Conservation (phyloP, 2,888 invertebrate species). For the Tetanocera ferruginea region DNA sequence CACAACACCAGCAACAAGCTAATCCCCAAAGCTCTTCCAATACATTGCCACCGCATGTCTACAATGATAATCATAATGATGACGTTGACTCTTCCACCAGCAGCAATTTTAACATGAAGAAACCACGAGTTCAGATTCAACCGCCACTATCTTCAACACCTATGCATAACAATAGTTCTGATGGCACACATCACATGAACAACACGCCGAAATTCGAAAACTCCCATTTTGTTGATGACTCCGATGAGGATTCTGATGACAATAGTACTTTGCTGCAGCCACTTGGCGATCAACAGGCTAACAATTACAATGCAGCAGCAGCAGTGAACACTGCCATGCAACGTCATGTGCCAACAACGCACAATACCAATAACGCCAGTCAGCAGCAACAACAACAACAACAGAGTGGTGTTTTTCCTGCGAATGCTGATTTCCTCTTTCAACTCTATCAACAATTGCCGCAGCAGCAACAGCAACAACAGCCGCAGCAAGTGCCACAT, state of each 20-base stretch:
- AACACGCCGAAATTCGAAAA: conserved; percentile 39
- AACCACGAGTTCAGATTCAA: conserved; percentile 60
- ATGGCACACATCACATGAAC: conserved; percentile 38
- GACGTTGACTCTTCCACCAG: conserved; percentile 60
- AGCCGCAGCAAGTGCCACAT: conserved; percentile 50
- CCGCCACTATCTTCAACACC: conserved; percentile 31
- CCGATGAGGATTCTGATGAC: conserved; percentile 65
- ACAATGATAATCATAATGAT: conserved; percentile 52
- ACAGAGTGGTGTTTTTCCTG: conserved; percentile 58
- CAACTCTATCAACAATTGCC: conserved; percentile 67
- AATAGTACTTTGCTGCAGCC: conserved; percentile 59
- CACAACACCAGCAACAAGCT: conserved; percentile 41
- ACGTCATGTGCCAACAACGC: conserved; percentile 46
- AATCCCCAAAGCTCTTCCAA: conserved; percentile 55
- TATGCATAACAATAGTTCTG: conserved; percentile 39
- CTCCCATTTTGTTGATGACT: conserved; percentile 56
- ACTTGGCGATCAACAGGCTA: conserved; percentile 55
- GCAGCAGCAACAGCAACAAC: conserved; percentile 53
- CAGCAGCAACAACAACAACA: conserved; percentile 50
- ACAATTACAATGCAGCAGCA: conserved; percentile 50
- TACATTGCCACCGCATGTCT: conserved; percentile 41
- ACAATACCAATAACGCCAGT: conserved; percentile 49
- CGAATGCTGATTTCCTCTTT: conserved; percentile 67
- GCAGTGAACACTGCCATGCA: conserved; percentile 48
- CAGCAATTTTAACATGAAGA: conserved; percentile 62